These are phyloP conservation scores for Seriola aureovittata DNA, from an alignment of 2,113 vertebrate species.

Conservation along the genomic window DNA sequence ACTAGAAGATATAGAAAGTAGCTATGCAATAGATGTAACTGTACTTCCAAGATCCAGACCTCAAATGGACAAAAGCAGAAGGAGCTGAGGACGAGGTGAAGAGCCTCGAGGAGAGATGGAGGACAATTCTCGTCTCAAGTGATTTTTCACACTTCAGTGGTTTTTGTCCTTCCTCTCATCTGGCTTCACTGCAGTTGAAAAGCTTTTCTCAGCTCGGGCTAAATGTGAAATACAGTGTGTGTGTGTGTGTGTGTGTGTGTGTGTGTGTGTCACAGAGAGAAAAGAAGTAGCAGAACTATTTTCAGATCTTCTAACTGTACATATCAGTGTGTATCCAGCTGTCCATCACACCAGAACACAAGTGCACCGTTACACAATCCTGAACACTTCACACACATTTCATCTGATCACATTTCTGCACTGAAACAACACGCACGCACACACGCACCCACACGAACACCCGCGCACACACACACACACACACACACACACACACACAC, in stretches of 20 bases:
- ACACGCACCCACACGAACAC: neutral
- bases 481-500: neutral
- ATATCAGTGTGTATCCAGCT: slow-evolving; percentile 1
- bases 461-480: neutral
- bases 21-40: neutral
- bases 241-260: slow-evolving; percentile 1
- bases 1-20: neutral
- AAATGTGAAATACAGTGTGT: slow-evolving; percentile 25
- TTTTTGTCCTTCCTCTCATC: slow-evolving; percentile 35
- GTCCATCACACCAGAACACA: neutral
- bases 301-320: slow-evolving; percentile 1
- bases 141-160: slow-evolving; percentile 46
- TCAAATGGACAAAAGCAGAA: slow-evolving; percentile 18
- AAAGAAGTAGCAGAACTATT: neutral
- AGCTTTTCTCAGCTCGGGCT: slow-evolving; percentile 8
- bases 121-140: slow-evolving; percentile 39
- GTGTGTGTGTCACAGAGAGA: neutral
- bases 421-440: too few relatives aligned
- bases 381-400: neutral
- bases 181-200: slow-evolving; percentile 28
- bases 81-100: slow-evolving; percentile 12
- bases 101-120: slow-evolving; percentile 25
- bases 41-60: slow-evolving; percentile 10
- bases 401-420: neutral
- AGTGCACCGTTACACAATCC: neutral